Conservation (phyloP, 2,888 invertebrate genomes). For the Lathronympha strigana region DNA sequence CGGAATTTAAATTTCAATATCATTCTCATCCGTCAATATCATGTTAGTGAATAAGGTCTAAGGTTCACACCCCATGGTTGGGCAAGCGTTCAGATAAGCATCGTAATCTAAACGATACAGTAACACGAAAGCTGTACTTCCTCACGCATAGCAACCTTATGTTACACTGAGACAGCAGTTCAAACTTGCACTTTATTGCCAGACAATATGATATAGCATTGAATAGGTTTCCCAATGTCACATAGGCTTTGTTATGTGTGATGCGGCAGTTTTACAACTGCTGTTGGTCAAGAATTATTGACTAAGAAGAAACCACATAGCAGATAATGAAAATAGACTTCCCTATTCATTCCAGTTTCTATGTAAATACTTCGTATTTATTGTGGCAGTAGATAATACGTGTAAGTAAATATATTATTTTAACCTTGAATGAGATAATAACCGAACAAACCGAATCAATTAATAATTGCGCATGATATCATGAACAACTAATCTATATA, state of each 20-base stretch:
- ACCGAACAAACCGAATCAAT: too few species aligned
- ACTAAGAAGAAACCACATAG: conserved; percentile 38
- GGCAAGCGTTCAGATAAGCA: conserved; percentile 75
- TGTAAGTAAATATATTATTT: too few species aligned
- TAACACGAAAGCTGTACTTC: conserved; percentile 68
- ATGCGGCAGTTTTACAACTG: conserved; percentile 43
- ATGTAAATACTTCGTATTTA: not conserved
- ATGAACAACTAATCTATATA: not conserved
- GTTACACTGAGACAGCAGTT: not conserved
- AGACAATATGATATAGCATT: not conserved
- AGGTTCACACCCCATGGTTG: conserved; percentile 69
- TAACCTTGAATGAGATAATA: too few species aligned
- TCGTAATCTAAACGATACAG: conserved; percentile 71
- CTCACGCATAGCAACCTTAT: not conserved
- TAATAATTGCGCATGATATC: not conserved
- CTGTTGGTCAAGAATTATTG: conserved; percentile 48
- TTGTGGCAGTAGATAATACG: too few species aligned
- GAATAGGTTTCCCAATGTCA: not conserved
- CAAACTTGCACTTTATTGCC: not conserved
- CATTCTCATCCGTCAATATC: not conserved
- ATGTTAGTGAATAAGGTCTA: conserved; percentile 50
- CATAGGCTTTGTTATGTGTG: not conserved
- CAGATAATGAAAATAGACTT: not conserved
- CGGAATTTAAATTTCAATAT: not conserved
- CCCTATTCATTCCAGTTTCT: not conserved